Evolutionary conservation across 2,797 vertebrate genomes (phyloP), one percentile per base, ranked within the genome.

Genomic region (Chaetophractus vellerosus): DNA sequence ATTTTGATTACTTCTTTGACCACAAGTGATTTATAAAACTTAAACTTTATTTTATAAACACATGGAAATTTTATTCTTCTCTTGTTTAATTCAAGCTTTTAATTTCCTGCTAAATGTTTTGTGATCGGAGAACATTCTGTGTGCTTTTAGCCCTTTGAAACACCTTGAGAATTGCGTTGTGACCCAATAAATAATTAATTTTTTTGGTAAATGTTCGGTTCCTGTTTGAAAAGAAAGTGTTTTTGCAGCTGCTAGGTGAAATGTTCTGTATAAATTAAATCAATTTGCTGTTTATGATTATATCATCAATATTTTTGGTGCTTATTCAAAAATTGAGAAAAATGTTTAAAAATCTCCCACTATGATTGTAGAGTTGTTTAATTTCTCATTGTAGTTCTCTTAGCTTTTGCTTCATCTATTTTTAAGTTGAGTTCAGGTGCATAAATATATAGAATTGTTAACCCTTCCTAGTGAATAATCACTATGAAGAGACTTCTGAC

Each of bases 31-130:
- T 66, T 93, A 82, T 94, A 95, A 55, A 59, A 31, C 33, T 88
- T 59, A 90, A 80, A 26, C 41, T 90, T 79, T 88, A 61, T 74
- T 68, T 94, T 68, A 68, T n/a, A 88, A 74, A 16, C n/a, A 41
- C 48, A n/a, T 84, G 45, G 52, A 28, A 72, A 79, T 84, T 84
- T 96, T 68, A 9, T 75, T 19, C 28, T 33, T 8, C 61, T 45
- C 31, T 41, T 79, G 75, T 94, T 75, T 79, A 81, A 95, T 38
- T 93, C 78, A 95, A 84, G 31, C 33, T 91, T 93, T 96, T 83
- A 88, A 94, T 94, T 94, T 96, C 52, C 45, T 87, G 59, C 87
- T 93, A 83, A 94, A 87, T 95, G 86, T 92, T 41, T 93, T 94
- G 59, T 28, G 78, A 80, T 88, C 38, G 80, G 87, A 79, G 94